phyloP scores from a whole-genome alignment of 2,888 invertebrate genomes.

The Electrophaes corylata region DNA sequence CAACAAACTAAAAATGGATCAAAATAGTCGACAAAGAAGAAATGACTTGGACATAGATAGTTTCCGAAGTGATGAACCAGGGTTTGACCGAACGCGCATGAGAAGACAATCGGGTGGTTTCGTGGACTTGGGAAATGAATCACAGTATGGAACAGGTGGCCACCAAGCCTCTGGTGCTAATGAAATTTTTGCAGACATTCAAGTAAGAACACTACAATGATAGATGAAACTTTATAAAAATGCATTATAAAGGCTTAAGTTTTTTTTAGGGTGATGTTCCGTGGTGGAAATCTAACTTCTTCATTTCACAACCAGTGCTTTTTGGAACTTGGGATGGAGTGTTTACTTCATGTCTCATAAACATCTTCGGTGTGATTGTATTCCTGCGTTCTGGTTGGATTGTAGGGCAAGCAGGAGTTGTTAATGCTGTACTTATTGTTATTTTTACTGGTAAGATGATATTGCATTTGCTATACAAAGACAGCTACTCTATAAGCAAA shows the following conservation, averaged over 20 bases:
- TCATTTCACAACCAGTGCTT: constrained; percentile 96
- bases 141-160: constrained; percentile 90
- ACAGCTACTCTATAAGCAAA: no score
- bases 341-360: constrained; percentile 98
- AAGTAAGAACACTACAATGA: constrained; percentile 80
- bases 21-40: constrained; percentile 63
- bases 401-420: constrained; percentile 94
- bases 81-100: constrained; percentile 79
- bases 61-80: constrained; percentile 74
- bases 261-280: constrained; percentile 88
- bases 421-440: constrained; percentile 92
- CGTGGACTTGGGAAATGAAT: constrained; percentile 90
- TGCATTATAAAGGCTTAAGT: background rate
- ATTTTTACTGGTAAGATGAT: constrained; percentile 88
- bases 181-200: constrained; percentile 96
- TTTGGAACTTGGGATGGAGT: constrained; percentile 99
- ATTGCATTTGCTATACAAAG: background rate
- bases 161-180: constrained; percentile 94
- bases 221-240: background rate
- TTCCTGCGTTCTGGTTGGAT: constrained; percentile 99
- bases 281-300: constrained; percentile 99
- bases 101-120: constrained; percentile 89
- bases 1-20: constrained; percentile 62
- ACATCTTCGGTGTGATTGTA: constrained; percentile 98
- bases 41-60: constrained; percentile 73